Conservation (phyloP, 1,140 invertebrate genomes). For the Pectinophora gossypiella region DNA sequence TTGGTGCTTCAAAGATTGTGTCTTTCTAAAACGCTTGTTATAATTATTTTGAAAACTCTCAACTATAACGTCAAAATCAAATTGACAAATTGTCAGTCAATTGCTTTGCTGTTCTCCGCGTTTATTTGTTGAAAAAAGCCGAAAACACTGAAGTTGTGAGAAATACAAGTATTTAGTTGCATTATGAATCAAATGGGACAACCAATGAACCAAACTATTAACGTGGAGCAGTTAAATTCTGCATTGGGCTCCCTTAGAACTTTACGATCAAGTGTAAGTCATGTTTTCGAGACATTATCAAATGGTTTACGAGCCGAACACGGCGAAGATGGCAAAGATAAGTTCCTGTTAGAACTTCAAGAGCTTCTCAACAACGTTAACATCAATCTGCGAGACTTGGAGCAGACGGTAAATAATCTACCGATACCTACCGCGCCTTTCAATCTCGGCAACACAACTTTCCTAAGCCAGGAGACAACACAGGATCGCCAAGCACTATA, state of each 20-base stretch:
- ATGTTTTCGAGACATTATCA: constrained; percentile 87
- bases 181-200: constrained; percentile 1
- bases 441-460: constrained; percentile 87
- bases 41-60: too few relatives aligned
- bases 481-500: constrained; percentile 92
- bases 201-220: constrained; percentile 62
- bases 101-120: too few relatives aligned
- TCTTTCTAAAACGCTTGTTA: too few relatives aligned
- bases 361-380: constrained; percentile 85
- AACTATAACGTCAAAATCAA: too few relatives aligned
- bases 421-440: constrained; percentile 85
- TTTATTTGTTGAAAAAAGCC: too few relatives aligned
- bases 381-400: constrained; percentile 86
- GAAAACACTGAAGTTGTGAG: too few relatives aligned
- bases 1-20: too few relatives aligned
- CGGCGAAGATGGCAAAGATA: constrained; percentile 86
- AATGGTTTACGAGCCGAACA: constrained; percentile 86
- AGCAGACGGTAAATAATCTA: constrained; percentile 83
- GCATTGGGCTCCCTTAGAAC: constrained; percentile 85
- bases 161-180: background rate
- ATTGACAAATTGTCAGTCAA: too few relatives aligned
- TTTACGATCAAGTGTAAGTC: constrained; percentile 86
- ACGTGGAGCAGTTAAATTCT: constrained; percentile 83
- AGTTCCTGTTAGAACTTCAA: constrained; percentile 88
- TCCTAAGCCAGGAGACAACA: constrained; percentile 90